Conservation (phyloP, 2,113 vertebrate genomes). For the Ranitomeya imitator region DNA sequence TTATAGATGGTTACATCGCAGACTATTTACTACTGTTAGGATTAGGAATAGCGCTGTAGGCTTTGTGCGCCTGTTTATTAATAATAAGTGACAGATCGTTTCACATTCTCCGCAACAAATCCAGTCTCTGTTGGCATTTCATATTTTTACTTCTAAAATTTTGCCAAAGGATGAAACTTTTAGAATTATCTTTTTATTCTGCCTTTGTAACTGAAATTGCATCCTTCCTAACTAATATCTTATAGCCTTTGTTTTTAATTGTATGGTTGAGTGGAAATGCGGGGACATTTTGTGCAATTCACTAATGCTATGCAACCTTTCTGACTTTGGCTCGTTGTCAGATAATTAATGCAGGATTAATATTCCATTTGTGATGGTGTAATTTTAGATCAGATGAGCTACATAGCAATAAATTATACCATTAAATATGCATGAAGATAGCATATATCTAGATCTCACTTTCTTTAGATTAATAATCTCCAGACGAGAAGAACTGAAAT, state of each 20-base stretch:
- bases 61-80: constrained; percentile 52
- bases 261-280: background rate
- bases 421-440: constrained; percentile 45
- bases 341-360: constrained; percentile 47
- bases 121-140: constrained; percentile 50
- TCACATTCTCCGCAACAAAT: constrained; percentile 34
- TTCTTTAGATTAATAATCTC: constrained; percentile 20
- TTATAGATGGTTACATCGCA: constrained; percentile 47
- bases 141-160: constrained; percentile 48
- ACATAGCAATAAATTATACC: constrained; percentile 37
- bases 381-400: constrained; percentile 52
- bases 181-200: constrained; percentile 37
- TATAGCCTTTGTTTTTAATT: constrained; percentile 38
- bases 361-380: constrained; percentile 41
- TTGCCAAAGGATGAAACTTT: constrained; percentile 40
- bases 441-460: constrained; percentile 5
- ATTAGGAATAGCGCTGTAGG: constrained; percentile 40
- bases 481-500: background rate
- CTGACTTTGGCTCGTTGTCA: constrained; percentile 33
- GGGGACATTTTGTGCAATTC: background rate
- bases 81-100: constrained; percentile 54
- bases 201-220: background rate
- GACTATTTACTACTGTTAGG: constrained; percentile 41
- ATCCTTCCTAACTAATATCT: constrained; percentile 18
- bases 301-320: constrained; percentile 46